Evolutionary conservation across 2,113 vertebrate genomes (phyloP).

Genomic region (Chamaetylas fuelleborni): DNA sequence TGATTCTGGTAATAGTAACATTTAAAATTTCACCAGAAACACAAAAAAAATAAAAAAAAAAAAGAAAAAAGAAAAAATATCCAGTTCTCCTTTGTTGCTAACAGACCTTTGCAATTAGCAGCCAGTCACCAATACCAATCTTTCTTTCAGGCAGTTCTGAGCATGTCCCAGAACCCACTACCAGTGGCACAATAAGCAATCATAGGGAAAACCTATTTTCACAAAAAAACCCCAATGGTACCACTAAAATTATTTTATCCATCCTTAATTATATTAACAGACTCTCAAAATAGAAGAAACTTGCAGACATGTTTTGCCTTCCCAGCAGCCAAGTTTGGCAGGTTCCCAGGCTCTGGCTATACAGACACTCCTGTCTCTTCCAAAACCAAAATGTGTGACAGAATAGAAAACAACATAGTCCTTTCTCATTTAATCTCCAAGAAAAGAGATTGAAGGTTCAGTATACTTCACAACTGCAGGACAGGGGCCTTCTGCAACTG

Average conservation of each 20-base stretch:
- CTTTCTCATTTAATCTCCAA: not conserved
- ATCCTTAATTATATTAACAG: not conserved
- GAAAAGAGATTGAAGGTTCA: not conserved
- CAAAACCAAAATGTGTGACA: not conserved
- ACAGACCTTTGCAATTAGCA: not conserved
- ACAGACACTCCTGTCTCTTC: not conserved
- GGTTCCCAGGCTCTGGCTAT: not conserved
- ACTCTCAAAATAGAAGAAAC: not conserved
- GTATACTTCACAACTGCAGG: not conserved
- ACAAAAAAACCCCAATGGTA: accelerated
- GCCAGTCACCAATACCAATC: not conserved
- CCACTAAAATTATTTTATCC: not conserved
- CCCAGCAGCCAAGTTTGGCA: not conserved
- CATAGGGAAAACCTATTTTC: not conserved
- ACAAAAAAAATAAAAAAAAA: not conserved
- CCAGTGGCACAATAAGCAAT: not conserved
- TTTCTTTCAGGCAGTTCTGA: not conserved
- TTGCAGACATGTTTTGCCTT: not conserved
- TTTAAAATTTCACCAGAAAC: not conserved
- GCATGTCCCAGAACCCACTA: not conserved
- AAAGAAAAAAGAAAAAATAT: not conserved
- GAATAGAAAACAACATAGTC: not conserved
- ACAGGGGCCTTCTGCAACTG: not conserved
- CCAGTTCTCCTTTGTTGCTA: not conserved
- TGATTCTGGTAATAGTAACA: not conserved